phyloP scores from a whole-genome alignment of 2,888 invertebrate genomes.

The Salticus scenicus region DNA sequence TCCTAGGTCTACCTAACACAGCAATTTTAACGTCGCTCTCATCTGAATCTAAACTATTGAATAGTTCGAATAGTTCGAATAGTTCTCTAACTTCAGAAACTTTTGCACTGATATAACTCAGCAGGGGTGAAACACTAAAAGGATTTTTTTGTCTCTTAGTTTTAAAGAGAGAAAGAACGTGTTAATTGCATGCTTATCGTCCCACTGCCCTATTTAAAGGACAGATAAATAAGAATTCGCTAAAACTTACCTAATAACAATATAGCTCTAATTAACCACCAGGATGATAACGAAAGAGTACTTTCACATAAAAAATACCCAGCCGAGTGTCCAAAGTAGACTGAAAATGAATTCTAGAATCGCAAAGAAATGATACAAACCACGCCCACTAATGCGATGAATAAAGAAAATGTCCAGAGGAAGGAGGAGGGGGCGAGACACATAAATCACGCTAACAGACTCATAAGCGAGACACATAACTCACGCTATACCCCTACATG shows the following conservation, averaged over 20 bases:
- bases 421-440: not conserved
- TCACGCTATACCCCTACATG: conserved; percentile 7
- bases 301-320: conserved; percentile 1
- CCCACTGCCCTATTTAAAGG: conserved; percentile 13
- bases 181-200: conserved; percentile 1
- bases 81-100: not conserved
- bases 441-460: conserved; percentile 25
- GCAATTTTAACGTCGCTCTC: conserved; percentile 21
- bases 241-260: not conserved
- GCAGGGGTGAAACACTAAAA: not conserved
- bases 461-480: conserved; percentile 27
- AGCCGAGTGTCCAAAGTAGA: conserved; percentile 30
- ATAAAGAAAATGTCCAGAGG: not conserved
- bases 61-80: not conserved
- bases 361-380: conserved; percentile 31
- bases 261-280: conserved; percentile 7
- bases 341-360: conserved; percentile 34
- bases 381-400: conserved; percentile 15
- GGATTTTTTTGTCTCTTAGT: conserved; percentile 3
- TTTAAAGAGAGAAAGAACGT: not conserved
- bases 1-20: conserved; percentile 6
- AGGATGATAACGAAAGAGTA: conserved; percentile 7
- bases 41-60: conserved; percentile 40
- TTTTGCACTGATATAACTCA: not conserved
- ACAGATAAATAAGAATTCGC: conserved; percentile 11